Evolutionary conservation across 2,888 invertebrate species (phyloP).

Genomic region (Neocrepidodera transversa): DNA sequence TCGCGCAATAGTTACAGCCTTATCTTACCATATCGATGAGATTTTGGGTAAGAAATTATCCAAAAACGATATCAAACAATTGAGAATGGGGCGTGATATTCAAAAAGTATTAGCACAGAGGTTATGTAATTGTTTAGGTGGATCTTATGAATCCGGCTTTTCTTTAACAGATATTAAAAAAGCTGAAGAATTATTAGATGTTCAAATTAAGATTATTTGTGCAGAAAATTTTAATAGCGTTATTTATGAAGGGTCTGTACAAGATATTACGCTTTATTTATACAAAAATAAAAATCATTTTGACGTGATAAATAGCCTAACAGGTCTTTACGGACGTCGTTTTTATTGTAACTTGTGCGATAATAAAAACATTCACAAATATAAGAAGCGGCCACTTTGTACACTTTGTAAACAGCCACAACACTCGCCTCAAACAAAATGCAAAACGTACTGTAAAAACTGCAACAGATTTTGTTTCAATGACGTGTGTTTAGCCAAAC

Average conservation of each 20-base stretch:
- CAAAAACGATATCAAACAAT: neutral
- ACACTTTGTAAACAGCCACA: neutral
- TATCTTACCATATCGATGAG: neutral
- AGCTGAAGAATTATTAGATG: neutral
- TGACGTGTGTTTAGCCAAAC: slow-evolving; percentile 3
- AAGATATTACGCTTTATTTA: slow-evolving; percentile 3
- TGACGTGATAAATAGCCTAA: too few species aligned
- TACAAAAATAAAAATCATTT: slow-evolving; percentile 5
- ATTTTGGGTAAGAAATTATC: neutral
- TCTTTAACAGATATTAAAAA: slow-evolving; percentile 2
- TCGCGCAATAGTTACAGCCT: neutral
- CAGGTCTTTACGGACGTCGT: neutral
- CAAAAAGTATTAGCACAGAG: neutral
- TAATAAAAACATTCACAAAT: slow-evolving; percentile 9
- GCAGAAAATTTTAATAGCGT: neutral
- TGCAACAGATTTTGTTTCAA: slow-evolving; percentile 14
- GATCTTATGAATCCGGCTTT: neutral
- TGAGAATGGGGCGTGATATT: too few species aligned
- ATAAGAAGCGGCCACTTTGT: neutral
- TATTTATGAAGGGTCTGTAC: slow-evolving; percentile 3
- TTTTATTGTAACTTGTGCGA: slow-evolving; percentile 6
- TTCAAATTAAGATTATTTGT: slow-evolving; percentile 14
- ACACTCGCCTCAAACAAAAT: neutral
- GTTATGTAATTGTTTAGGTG: neutral
- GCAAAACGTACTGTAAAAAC: slow-evolving; percentile 6